Conservation (phyloP, 2,113 vertebrate genomes). For the Pseudolaguvia tuberculata region DNA sequence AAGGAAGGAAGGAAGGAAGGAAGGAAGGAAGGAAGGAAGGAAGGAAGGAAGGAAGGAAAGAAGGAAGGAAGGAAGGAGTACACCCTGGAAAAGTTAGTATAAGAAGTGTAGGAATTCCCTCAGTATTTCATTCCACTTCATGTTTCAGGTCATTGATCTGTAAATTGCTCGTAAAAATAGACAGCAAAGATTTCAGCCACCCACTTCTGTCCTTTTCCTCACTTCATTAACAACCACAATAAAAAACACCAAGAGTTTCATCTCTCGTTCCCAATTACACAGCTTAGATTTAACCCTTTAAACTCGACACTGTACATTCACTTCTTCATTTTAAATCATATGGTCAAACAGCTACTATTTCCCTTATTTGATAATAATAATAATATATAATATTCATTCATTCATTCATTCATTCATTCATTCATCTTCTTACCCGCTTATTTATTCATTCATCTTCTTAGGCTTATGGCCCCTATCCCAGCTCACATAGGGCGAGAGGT, state of each 20-base stretch:
- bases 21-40: no score
- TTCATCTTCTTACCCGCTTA: no score
- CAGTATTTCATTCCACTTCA: background rate
- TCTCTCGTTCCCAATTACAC: background rate
- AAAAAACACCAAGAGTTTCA: background rate
- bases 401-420: no score
- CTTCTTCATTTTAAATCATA: background rate
- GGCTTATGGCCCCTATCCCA: no score
- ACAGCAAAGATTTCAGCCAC: background rate
- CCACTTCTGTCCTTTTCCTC: conserved; percentile 7
- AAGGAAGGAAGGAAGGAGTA: no score
- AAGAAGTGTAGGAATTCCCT: background rate
- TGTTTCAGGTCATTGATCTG: conserved; percentile 1
- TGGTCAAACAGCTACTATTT: background rate
- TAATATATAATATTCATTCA: no score
- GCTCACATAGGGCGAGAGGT: no score
- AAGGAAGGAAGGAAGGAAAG: no score
- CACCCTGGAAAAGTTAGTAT: no score
- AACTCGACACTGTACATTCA: background rate
- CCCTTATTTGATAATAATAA: background rate
- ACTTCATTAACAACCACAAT: background rate
- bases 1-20: no score
- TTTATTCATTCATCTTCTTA: no score
- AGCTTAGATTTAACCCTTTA: background rate
- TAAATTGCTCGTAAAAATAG: conserved; percentile 1